Evolutionary conservation across 2,797 vertebrate species (phyloP).

Genomic region (Labroides dimidiatus): DNA sequence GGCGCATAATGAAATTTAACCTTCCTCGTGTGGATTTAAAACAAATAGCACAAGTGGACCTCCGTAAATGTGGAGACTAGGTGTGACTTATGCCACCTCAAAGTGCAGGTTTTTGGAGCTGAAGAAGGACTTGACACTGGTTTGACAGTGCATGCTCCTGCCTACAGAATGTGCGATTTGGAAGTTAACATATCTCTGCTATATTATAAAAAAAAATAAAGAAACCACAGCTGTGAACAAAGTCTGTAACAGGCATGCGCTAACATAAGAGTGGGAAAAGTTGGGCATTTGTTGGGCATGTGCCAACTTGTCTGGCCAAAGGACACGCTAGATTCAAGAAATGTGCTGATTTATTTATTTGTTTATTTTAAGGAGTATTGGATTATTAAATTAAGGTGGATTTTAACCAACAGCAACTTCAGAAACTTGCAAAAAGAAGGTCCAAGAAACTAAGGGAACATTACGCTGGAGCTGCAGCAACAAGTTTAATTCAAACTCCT

Average conservation of each 20-base stretch:
- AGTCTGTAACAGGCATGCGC: conserved; percentile 50
- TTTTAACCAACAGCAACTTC: not conserved
- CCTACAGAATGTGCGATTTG: too few species aligned
- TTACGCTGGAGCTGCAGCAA: not conserved
- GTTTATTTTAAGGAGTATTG: too few species aligned
- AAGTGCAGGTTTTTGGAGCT: conserved; percentile 59
- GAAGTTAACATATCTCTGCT: conserved; percentile 61
- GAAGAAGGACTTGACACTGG: conserved; percentile 53
- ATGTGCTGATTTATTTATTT: too few species aligned
- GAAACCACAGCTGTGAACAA: too few species aligned
- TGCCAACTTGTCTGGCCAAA: too few species aligned
- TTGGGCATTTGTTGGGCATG: conserved; percentile 24
- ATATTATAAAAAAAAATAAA: conserved; percentile 27
- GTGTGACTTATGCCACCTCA: conserved; percentile 72
- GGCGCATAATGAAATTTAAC: not conserved
- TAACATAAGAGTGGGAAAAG: conserved; percentile 49
- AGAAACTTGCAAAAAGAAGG: not conserved
- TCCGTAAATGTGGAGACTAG: conserved; percentile 47
- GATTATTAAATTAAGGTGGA: too few species aligned
- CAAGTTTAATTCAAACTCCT: conserved; percentile 6
- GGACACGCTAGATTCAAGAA: not conserved
- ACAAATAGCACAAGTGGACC: conserved; percentile 26
- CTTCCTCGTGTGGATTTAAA: conserved; percentile 11
- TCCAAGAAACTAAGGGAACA: not conserved
- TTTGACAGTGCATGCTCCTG: conserved; percentile 55